phyloP scores from a whole-genome alignment of 2,797 vertebrate species.

The Lophius americanus region DNA sequence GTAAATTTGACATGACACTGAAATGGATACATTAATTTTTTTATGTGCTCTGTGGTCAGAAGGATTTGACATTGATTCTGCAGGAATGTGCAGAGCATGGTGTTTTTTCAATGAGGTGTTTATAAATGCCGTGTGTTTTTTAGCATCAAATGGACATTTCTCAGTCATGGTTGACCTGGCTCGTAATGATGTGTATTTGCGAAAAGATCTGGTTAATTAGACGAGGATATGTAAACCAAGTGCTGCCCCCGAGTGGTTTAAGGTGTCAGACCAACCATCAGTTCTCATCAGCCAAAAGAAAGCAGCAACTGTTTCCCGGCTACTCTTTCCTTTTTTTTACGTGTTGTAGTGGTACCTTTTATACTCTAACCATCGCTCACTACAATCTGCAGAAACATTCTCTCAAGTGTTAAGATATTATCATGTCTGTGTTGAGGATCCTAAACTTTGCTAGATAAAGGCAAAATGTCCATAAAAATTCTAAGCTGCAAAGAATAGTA shows the following conservation, averaged over 20 bases:
- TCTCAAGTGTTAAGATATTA: no score
- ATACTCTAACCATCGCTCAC: no score
- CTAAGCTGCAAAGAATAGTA: no score
- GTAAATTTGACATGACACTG: conserved; percentile 33
- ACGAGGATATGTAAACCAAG: conserved; percentile 61
- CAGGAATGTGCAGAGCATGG: background rate
- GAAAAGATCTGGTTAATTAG: conserved; percentile 23
- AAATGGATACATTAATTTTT: background rate
- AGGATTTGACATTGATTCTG: conserved; percentile 10
- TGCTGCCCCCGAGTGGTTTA: conserved; percentile 85
- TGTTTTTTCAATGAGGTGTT: background rate
- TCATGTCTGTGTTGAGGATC: no score
- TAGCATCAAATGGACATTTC: background rate
- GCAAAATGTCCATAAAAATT: no score
- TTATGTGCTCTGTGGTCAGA: background rate
- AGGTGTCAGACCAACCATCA: conserved; percentile 48
- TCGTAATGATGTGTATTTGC: background rate
- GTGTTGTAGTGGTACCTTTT: no score
- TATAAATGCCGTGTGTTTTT: background rate
- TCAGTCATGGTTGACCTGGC: conserved; percentile 1
- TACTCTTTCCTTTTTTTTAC: background rate
- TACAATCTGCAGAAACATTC: no score
- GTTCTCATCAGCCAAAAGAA: conserved; percentile 22
- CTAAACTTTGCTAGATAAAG: no score
- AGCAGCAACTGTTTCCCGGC: no score